A percentile compares a stretch with the other conserved stretches of the same genome.
Evolutionary conservation across 2,113 vertebrate species (phyloP).

Genomic region (Polypterus senegalus): DNA sequence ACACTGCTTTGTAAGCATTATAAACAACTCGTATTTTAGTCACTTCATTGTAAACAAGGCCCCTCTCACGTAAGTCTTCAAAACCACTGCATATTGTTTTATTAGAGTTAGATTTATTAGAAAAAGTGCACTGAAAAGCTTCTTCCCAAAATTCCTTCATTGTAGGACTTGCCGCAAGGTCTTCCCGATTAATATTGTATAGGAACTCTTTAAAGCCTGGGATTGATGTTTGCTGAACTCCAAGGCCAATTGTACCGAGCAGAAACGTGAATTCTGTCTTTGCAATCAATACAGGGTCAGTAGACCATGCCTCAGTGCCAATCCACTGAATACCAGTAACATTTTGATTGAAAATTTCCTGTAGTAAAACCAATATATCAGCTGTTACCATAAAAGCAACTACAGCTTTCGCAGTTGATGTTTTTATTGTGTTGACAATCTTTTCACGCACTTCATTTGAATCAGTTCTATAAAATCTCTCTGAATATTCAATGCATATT

Average conservation of each 20-base stretch:
- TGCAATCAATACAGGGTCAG: constrained; percentile 40
- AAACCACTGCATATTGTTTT: constrained; percentile 31
- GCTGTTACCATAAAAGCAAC: constrained; percentile 48
- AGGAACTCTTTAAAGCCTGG: constrained; percentile 40
- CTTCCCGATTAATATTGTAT: constrained; percentile 33
- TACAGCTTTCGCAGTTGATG: constrained; percentile 43
- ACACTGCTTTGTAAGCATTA: constrained; percentile 46
- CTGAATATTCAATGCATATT: constrained; percentile 13
- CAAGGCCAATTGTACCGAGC: constrained; percentile 52
- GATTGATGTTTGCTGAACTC: constrained; percentile 39
- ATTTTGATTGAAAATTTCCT: constrained; percentile 45
- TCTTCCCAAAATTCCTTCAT: constrained; percentile 46
- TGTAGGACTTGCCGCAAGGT: constrained; percentile 33
- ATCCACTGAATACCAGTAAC: constrained; percentile 55
- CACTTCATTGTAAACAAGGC: constrained; percentile 44
- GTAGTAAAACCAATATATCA: constrained; percentile 47
- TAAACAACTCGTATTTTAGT: constrained; percentile 44
- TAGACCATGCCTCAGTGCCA: constrained; percentile 56
- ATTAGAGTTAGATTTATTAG: not conserved
- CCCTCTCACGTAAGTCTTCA: constrained; percentile 30
- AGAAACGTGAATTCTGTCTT: constrained; percentile 42
- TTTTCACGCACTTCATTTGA: constrained; percentile 31
- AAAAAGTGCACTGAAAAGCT: constrained; percentile 42
- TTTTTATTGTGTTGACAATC: constrained; percentile 44
- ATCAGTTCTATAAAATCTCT: constrained; percentile 25